A percentile compares a stretch with the other conserved stretches of the same genome.
Conservation (phyloP, 2,113 vertebrate genomes). For the Psammodynastes pulverulentus region DNA sequence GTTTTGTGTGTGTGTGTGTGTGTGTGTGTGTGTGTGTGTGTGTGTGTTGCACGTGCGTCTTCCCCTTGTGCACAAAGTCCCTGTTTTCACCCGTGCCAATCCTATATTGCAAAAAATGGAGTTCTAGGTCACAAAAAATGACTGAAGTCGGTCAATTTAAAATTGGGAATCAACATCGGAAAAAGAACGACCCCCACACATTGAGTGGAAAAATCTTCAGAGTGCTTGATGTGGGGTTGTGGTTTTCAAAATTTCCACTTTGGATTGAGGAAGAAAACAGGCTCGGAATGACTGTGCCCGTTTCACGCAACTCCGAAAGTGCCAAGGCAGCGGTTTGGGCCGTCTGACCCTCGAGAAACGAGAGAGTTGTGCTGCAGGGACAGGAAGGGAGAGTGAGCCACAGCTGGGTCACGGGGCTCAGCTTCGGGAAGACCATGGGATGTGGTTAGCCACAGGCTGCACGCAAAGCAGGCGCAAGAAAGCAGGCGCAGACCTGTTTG, state of each 20-base stretch:
- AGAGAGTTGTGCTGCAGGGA: slow-evolving; percentile 37
- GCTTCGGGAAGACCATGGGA: slow-evolving; percentile 59
- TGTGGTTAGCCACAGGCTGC: slow-evolving; percentile 64
- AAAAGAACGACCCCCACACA: neutral
- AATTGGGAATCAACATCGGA: neutral
- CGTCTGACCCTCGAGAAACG: slow-evolving; percentile 33
- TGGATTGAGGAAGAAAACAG: slow-evolving; percentile 11
- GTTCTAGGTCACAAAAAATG: neutral
- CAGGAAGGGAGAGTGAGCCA: slow-evolving; percentile 56
- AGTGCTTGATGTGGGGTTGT: neutral
- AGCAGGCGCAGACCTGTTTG: neutral
- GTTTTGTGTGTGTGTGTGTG: no score
- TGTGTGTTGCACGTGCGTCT: neutral
- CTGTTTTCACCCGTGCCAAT: neutral
- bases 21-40: no score
- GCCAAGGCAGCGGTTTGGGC: neutral
- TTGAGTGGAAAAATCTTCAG: neutral
- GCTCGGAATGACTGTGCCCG: neutral
- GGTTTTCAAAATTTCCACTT: slow-evolving; percentile 11
- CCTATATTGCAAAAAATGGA: no score
- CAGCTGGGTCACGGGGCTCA: slow-evolving; percentile 38
- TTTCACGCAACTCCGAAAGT: accelerated
- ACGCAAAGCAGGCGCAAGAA: neutral
- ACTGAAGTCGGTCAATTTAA: neutral
- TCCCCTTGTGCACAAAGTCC: neutral